Evolutionary conservation across 2,797 vertebrate species (phyloP).

Genomic region (Peromyscus eremicus): DNA sequence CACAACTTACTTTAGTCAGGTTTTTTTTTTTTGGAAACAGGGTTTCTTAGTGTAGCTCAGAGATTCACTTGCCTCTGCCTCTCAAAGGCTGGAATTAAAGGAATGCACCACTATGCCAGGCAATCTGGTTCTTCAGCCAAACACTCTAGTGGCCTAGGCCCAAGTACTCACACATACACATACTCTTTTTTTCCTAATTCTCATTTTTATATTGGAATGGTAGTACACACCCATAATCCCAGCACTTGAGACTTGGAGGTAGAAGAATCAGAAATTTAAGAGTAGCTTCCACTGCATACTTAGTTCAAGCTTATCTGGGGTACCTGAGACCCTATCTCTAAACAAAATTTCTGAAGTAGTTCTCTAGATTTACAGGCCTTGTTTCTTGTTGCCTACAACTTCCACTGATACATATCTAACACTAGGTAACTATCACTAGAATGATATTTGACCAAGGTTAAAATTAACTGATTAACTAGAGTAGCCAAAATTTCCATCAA

Average conservation of each 20-base stretch:
- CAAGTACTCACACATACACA: not conserved
- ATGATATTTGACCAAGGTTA: slow-evolving; percentile 32
- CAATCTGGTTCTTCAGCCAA: not conserved
- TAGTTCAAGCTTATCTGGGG: not conserved
- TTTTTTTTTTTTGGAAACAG: no score
- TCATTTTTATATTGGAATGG: not conserved
- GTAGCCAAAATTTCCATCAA: slow-evolving; percentile 49
- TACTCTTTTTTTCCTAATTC: not conserved
- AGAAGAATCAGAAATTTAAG: not conserved
- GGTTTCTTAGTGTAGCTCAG: not conserved
- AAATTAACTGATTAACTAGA: slow-evolving; percentile 25
- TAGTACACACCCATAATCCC: not conserved
- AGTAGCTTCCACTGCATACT: not conserved
- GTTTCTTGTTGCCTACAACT: slow-evolving; percentile 41
- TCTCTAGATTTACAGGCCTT: slow-evolving; percentile 32
- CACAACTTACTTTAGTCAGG: not conserved
- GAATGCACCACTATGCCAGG: no score
- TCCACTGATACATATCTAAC: not conserved
- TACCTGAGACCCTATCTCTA: not conserved
- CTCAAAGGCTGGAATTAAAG: not conserved
- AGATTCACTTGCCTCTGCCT: not conserved
- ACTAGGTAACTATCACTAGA: not conserved
- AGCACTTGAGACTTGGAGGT: not conserved
- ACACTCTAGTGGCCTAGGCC: not conserved
- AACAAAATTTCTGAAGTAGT: not conserved